phyloP scores from a whole-genome alignment of 1,140 invertebrate genomes.

The Drosophila pseudoobscura region DNA sequence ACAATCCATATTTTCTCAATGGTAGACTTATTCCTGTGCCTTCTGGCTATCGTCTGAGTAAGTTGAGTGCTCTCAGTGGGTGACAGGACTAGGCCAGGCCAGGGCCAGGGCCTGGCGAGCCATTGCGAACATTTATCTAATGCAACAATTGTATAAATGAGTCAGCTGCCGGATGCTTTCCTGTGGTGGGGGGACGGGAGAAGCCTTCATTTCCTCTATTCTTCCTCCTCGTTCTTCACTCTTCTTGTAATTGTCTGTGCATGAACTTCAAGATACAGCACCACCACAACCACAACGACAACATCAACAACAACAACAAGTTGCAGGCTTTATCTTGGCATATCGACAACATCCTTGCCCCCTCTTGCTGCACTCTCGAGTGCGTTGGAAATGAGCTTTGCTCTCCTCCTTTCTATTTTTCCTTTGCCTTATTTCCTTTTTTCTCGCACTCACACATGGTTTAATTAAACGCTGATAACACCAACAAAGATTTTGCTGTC shows the following conservation, averaged over 20 bases:
- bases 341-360: constrained; percentile 52
- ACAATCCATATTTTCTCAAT: no score
- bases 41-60: no score
- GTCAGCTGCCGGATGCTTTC: constrained; percentile 49
- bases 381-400: constrained; percentile 45
- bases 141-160: constrained; percentile 75
- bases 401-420: constrained; percentile 14
- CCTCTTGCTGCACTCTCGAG: constrained; percentile 32
- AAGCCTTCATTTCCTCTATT: constrained; percentile 3
- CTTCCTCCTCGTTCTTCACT: not conserved
- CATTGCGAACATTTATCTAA: constrained; percentile 66
- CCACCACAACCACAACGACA: constrained; percentile 10
- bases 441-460: not conserved
- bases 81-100: constrained; percentile 4
- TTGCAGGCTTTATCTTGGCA: constrained; percentile 50
- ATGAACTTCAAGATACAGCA: constrained; percentile 25
- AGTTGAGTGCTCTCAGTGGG: not conserved
- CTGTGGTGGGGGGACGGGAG: constrained; percentile 10
- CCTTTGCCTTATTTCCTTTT: no score
- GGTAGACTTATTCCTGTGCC: no score
- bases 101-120: constrained; percentile 13
- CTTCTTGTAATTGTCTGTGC: constrained; percentile 41
- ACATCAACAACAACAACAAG: constrained; percentile 24
- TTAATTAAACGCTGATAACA: constrained; percentile 46
- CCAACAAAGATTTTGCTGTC: constrained; percentile 12